These are phyloP conservation scores for Aplocera efformata DNA, from an alignment of 2,888 invertebrate genomes.

Conservation along the genomic window DNA sequence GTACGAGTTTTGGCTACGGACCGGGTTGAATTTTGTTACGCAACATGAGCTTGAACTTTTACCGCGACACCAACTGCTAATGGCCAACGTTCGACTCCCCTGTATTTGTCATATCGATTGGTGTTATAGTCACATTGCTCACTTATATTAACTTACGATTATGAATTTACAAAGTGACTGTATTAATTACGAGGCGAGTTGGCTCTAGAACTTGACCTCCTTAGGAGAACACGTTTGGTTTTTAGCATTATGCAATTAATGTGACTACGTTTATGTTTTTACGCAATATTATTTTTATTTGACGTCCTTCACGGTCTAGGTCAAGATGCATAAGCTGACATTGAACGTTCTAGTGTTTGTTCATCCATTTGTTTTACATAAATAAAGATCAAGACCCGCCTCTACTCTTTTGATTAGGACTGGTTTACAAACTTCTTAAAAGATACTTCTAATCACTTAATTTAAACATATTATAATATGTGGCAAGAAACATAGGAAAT, in stretches of 20 bases:
- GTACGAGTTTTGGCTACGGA: conserved; percentile 8
- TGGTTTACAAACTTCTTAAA: conserved; percentile 10
- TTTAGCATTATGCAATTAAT: conserved; percentile 58
- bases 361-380: conserved; percentile 23
- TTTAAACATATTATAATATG: too few relatives aligned
- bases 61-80: conserved; percentile 22
- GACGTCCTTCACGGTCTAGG: conserved; percentile 44
- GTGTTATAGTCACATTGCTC: conserved; percentile 32
- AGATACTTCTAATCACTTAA: conserved; percentile 10
- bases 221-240: conserved; percentile 56
- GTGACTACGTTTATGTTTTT: conserved; percentile 44
- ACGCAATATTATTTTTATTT: conserved; percentile 38
- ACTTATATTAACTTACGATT: conserved; percentile 39
- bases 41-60: conserved; percentile 33
- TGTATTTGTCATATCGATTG: conserved; percentile 24
- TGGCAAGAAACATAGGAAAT: too few relatives aligned
- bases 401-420: conserved; percentile 17
- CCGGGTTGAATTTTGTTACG: conserved; percentile 37
- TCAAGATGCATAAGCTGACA: conserved; percentile 32
- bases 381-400: conserved; percentile 26
- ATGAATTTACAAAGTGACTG: conserved; percentile 41
- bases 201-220: conserved; percentile 67
- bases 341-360: conserved; percentile 17
- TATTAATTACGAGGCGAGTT: conserved; percentile 42
- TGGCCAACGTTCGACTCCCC: conserved; percentile 11